Evolutionary conservation across 2,888 invertebrate genomes (phyloP).

Genomic region (Gibbula magus): DNA sequence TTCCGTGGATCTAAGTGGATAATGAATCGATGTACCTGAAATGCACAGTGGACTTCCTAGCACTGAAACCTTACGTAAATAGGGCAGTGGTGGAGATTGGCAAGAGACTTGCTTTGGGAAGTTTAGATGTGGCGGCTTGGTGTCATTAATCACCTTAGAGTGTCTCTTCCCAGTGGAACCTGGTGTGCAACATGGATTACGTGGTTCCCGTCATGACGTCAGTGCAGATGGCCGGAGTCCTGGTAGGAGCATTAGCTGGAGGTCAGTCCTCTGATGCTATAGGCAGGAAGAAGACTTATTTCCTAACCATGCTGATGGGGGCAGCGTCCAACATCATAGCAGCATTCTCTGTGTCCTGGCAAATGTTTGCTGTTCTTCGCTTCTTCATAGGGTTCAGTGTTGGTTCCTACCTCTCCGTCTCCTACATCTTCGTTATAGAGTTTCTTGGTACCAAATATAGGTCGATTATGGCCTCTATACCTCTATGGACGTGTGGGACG

Average conservation of each 20-base stretch:
- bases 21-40: too few species aligned
- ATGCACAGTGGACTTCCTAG: background rate
- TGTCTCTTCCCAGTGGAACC: slow-evolving; percentile 43
- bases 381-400: slow-evolving; percentile 45
- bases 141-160: too few species aligned
- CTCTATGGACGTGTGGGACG: slow-evolving; percentile 25
- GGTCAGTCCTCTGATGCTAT: slow-evolving; percentile 49
- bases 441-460: slow-evolving; percentile 30
- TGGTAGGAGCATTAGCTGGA: slow-evolving; percentile 48
- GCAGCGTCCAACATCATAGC: slow-evolving; percentile 40
- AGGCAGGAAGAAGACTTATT: slow-evolving; percentile 53
- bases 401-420: slow-evolving; percentile 34
- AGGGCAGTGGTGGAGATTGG: too few species aligned
- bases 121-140: too few species aligned
- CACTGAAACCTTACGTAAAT: background rate
- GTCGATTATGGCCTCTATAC: slow-evolving; percentile 8
- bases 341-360: slow-evolving; percentile 49
- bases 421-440: slow-evolving; percentile 26
- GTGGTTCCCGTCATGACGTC: slow-evolving; percentile 48
- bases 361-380: slow-evolving; percentile 50
- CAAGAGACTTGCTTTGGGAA: too few species aligned
- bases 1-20: too few species aligned
- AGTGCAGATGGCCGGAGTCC: slow-evolving; percentile 54
- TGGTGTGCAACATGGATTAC: slow-evolving; percentile 50
- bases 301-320: slow-evolving; percentile 35